Base-by-base conservation (phyloP, 2,113 vertebrate species). In the Candoia aspera region DNA sequence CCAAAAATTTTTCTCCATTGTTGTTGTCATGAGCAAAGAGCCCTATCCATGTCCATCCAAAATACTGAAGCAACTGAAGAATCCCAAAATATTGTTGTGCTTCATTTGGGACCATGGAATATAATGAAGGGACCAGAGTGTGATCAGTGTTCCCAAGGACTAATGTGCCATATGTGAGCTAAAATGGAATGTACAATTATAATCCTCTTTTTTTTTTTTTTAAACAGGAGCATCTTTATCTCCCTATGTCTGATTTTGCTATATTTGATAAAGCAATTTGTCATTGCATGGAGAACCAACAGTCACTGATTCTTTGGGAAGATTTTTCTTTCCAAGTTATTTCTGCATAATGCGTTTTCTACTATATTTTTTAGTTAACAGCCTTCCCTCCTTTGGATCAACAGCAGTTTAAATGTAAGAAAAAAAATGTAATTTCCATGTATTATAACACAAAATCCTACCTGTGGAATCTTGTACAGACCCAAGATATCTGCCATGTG, bases 401-500 rank as follows among this genome's bases (percentile, higher is more conserved):
- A 1, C 58, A 59, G 17, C 6, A 21, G 58, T 59, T 59, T 59
- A 59, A n/a, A 59, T 8, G 1, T 59, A 19, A 23, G 57, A 19
- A 83, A 13, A 42, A 83, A 42, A 37, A 79, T 6, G 0, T 37
- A 83, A 83, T 83, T 79, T 62, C 33, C n/a, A 8, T 1, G 3
- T 37, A 19, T 33, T 8, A 83, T 21, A 17, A 0, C 17, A 8
- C 79, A 37, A 83, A 6, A 5, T 8, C 90, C 4, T 86, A 91
- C 90, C 90, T 91, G 90, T 85, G 90, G 90, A 33, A 91, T 62
- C 3, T 91, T 86, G 46, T 62, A 91, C 26, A 85, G 57, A n/a
- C 29, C 8, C n/a, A 91, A 60, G 10, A 86, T n/a, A 4, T 86
- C 83, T 62, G 90, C 83, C 37, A 91, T 60, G 11, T 62, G 46